Percentiles rank a stretch among this genome's conserved stretches.
phyloP scores from a whole-genome alignment of 2,888 invertebrate genomes.

The Dendrolimus pini region DNA sequence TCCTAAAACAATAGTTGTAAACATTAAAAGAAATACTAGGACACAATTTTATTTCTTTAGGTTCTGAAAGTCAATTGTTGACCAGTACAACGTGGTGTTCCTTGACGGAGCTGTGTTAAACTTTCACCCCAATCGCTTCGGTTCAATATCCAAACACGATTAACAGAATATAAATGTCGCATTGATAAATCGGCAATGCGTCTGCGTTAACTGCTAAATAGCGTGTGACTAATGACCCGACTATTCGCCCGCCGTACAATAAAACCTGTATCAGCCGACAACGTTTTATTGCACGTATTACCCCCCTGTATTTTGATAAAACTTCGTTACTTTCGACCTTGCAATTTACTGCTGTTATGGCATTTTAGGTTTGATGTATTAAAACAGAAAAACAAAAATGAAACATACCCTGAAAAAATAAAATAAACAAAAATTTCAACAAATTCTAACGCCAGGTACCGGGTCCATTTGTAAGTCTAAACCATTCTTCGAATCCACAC shows the following conservation, averaged over 20 bases:
- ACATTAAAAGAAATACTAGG: no score
- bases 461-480: no score
- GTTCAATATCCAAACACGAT: constrained; percentile 52
- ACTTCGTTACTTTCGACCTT: constrained; percentile 1
- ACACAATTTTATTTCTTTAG: no score
- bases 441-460: no score
- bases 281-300: neutral
- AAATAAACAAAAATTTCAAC: no score
- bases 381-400: neutral
- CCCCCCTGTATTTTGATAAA: neutral
- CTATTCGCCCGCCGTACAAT: constrained; percentile 6
- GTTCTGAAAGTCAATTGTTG: no score
- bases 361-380: neutral
- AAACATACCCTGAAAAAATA: no score
- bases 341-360: neutral
- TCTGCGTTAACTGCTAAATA: constrained; percentile 67
- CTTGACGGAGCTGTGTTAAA: no score
- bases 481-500: no score
- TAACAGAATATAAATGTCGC: constrained; percentile 69
- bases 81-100: no score
- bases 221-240: constrained; percentile 65
- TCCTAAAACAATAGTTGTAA: no score
- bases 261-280: neutral
- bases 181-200: constrained; percentile 61
- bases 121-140: constrained; percentile 14